These are phyloP conservation scores for Zosterops pallidus DNA, from an alignment of 2,113 vertebrate genomes.

Conservation along the genomic window DNA sequence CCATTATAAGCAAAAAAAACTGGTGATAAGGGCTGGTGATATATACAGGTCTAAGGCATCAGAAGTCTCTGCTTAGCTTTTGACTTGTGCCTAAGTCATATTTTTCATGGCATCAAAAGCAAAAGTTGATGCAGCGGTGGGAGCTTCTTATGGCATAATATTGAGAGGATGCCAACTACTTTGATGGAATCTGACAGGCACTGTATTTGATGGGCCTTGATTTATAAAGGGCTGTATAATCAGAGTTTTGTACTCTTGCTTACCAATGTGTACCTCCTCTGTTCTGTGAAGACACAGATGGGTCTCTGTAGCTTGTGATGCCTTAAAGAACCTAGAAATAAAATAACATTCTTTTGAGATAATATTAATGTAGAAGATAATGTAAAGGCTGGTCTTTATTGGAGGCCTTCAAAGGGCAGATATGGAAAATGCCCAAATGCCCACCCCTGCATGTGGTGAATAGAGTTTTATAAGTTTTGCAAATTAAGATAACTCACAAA, in stretches of 20 bases:
- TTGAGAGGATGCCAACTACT: not conserved
- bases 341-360: not conserved
- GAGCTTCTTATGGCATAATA: not conserved
- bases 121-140: not conserved
- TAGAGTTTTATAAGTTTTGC: not conserved
- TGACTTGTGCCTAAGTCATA: not conserved
- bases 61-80: not conserved
- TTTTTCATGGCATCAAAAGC: not conserved
- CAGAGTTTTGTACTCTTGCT: not conserved
- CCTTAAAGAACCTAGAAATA: not conserved
- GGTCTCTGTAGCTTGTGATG: not conserved
- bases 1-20: not conserved
- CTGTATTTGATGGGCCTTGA: not conserved
- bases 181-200: fast-evolving
- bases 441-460: fast-evolving
- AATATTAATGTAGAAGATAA: not conserved
- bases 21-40: not conserved
- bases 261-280: fast-evolving
- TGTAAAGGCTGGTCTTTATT: not conserved
- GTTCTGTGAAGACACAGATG: not conserved
- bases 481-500: not conserved
- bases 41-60: not conserved
- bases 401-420: not conserved
- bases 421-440: not conserved
- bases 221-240: not conserved